Percentiles rank a stretch among this genome's conserved stretches.
phyloP scores from a whole-genome alignment of 1,140 invertebrate species.

The Calycopis cecrops region DNA sequence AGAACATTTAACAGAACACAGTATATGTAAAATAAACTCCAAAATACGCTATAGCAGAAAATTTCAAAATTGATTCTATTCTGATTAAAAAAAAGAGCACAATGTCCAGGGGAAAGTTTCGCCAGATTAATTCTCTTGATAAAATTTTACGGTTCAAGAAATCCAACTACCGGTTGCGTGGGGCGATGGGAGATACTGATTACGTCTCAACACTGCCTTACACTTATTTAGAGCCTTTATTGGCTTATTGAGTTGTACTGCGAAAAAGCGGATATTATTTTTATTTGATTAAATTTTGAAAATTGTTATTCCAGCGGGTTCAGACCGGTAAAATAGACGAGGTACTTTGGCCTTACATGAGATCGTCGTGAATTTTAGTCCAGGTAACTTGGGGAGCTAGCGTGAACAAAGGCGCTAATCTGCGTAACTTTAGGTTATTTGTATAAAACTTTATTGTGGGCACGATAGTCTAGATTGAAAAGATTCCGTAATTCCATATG shows the following conservation, averaged over 20 bases:
- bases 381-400: too few species aligned
- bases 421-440: too few species aligned
- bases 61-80: conserved; percentile 48
- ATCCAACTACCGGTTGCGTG: conserved; percentile 73
- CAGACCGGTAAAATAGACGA: too few species aligned
- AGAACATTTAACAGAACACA: not conserved
- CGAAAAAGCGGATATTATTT: not conserved
- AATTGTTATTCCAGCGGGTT: too few species aligned
- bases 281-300: not conserved
- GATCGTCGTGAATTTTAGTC: too few species aligned
- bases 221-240: conserved; percentile 30
- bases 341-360: too few species aligned
- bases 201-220: conserved; percentile 47
- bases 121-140: conserved; percentile 72
- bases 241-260: conserved; percentile 11
- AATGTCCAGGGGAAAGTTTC: conserved; percentile 63
- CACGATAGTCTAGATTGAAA: too few species aligned
- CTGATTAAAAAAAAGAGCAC: conserved; percentile 53
- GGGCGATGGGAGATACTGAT: conserved; percentile 71
- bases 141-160: conserved; percentile 74
- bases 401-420: too few species aligned
- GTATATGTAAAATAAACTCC: conserved; percentile 15
- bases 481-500: too few species aligned
- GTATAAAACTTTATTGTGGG: too few species aligned
- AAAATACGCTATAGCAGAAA: conserved; percentile 21